These are phyloP conservation scores for Andrena minutula DNA, from an alignment of 2,888 invertebrate species.

Conservation along the genomic window DNA sequence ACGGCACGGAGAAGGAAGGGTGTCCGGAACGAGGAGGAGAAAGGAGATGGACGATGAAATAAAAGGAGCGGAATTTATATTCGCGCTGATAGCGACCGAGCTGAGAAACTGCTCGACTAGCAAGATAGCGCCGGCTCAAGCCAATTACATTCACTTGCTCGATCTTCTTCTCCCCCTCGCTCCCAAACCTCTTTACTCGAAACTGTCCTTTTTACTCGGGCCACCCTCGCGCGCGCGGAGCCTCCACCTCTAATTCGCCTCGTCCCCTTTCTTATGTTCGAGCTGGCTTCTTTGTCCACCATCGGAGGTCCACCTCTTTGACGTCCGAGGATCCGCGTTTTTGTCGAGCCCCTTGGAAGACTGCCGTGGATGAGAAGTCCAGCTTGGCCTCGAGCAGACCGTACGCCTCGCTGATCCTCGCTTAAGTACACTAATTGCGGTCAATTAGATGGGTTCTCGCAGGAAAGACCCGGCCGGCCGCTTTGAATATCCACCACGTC, in stretches of 20 bases:
- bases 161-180: conserved; percentile 68
- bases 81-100: conserved; percentile 81
- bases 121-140: conserved; percentile 81
- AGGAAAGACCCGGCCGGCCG: not conserved
- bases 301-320: conserved; percentile 33
- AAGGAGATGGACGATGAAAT: conserved; percentile 71
- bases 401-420: conserved; percentile 16
- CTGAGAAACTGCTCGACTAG: conserved; percentile 83
- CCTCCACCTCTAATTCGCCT: conserved; percentile 39
- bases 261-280: conserved; percentile 28
- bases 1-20: conserved; percentile 12
- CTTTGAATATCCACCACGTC: not conserved
- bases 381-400: conserved; percentile 19
- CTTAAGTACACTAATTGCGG: conserved; percentile 53
- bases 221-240: conserved; percentile 51
- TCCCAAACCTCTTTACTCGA: conserved; percentile 30
- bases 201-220: conserved; percentile 59
- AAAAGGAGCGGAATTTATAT: conserved; percentile 82
- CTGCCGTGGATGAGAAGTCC: not conserved
- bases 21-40: conserved; percentile 28
- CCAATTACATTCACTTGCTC: conserved; percentile 84
- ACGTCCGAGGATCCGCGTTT: conserved; percentile 41
- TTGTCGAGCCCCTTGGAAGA: conserved; percentile 27
- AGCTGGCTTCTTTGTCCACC: conserved; percentile 27
- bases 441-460: conserved; percentile 43